Evolutionary conservation across 2,113 vertebrate species (phyloP).

Genomic region (Struthidea cinerea): DNA sequence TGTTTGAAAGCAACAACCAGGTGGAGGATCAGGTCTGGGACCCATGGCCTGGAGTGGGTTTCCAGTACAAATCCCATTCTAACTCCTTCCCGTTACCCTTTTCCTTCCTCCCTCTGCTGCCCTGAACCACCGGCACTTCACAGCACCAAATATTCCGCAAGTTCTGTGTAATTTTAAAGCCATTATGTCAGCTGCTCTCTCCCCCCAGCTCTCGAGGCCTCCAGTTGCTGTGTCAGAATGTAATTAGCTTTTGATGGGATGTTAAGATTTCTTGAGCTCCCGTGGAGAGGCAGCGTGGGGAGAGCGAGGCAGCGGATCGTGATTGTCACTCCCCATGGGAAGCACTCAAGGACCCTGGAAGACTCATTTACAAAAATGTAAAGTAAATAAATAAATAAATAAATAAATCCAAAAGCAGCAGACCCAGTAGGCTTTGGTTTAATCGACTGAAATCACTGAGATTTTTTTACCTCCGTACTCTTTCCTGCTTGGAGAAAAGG

Average conservation of each 20-base stretch:
- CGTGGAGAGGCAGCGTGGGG: constrained; percentile 28
- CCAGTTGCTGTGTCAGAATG: constrained; percentile 53
- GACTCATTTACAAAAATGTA: constrained; percentile 39
- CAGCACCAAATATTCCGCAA: neutral
- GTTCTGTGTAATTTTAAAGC: neutral
- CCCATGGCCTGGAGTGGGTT: neutral
- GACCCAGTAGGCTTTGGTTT: neutral
- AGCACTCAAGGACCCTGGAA: constrained; percentile 44
- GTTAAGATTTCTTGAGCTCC: constrained; percentile 57
- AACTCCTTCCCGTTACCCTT: neutral
- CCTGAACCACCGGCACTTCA: neutral
- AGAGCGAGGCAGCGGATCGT: constrained; percentile 6
- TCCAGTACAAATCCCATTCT: neutral
- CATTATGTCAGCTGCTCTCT: constrained; percentile 25
- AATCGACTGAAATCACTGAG: constrained; percentile 1
- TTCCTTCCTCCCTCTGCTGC: neutral
- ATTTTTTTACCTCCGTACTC: neutral
- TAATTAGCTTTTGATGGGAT: constrained; percentile 68
- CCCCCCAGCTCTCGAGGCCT: neutral
- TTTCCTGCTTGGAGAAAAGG: neutral
- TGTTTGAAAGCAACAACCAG: neutral
- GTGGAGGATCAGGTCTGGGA: neutral
- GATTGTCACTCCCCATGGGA: constrained; percentile 50
- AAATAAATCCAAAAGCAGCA: neutral
- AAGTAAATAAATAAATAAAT: constrained; percentile 12